Base-by-base conservation (phyloP, 2,888 invertebrate genomes). In the Argyresthia albistria region DNA sequence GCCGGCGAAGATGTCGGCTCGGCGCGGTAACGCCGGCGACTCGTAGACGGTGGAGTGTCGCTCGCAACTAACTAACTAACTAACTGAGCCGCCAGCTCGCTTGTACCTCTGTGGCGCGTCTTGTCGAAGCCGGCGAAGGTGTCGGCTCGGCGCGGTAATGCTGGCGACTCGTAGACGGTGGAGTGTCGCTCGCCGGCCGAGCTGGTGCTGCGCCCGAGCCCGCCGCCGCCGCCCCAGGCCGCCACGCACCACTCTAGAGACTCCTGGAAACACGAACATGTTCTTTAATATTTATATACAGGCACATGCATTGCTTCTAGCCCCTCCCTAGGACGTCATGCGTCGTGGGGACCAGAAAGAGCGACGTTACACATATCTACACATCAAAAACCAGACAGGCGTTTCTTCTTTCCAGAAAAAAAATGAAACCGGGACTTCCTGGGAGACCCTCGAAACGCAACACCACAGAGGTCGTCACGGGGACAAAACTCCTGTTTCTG, bases 121-220 rank as follows among this genome's bases (percentile, higher is more conserved):
- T 48, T 79, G 81, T 98, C 98, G 70, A 98, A 98, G 8, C 98
- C 98, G 1, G 97, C 97, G 80, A 98, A 98, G 4, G 98, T 98
- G 83, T 98, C 98, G 0, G 98, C 98, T 36, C 98, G 90, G 63
- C 97, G 93, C 14, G 98, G 97, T 57, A 98, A 80, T 42, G 94
- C 93, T 12, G 96, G 95, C 35, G 95, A 94, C 57, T 94, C 92
- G 74, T 95, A 97, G 0, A 93, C 91, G 35, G 93, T 92, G 65
- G 95, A 96, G 65, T 97, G 95, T 52, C 96, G 92, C 80, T 98
- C 97, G 6, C 97, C 97, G 0, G 95, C 97, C 35, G 97, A 97
- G 78, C 97, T 97, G 14, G 96, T 94, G 71, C 97, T 97, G 51
- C 97, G 91, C 9, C 96, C 95, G 11, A 97, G 88, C 54, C 93